A percentile compares a stretch with the other conserved stretches of the same genome.
Evolutionary conservation across 2,113 vertebrate genomes (phyloP).

Genomic region (Chionis minor): DNA sequence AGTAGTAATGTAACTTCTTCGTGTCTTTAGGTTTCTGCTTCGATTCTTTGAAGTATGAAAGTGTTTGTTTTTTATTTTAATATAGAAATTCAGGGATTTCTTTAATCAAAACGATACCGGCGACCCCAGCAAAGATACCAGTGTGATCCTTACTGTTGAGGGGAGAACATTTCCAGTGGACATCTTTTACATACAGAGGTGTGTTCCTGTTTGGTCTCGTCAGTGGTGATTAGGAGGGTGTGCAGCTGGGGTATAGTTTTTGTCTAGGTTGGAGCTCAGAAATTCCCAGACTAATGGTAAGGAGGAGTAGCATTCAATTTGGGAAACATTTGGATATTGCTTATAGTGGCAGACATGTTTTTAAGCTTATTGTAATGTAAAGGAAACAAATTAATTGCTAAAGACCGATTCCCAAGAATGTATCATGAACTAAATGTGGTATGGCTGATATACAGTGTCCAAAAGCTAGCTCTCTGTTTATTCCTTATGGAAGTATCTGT

Average conservation of each 20-base stretch:
- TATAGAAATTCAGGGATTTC: constrained; percentile 96
- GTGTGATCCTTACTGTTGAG: constrained; percentile 93
- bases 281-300: neutral
- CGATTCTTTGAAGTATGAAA: neutral
- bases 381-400: neutral
- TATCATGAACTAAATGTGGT: neutral
- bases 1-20: neutral
- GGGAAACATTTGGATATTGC: neutral
- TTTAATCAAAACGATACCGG: constrained; percentile 93
- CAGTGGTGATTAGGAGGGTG: neutral
- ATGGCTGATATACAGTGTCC: neutral
- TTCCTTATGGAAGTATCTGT: neutral
- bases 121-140: constrained; percentile 92
- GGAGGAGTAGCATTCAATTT: neutral
- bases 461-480: neutral
- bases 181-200: constrained; percentile 97
- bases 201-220: constrained; percentile 35
- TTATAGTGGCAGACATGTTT: neutral
- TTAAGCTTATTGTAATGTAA: neutral
- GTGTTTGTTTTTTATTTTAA: neutral
- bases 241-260: neutral
- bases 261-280: neutral
- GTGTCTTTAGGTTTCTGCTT: neutral
- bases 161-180: constrained; percentile 95
- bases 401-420: neutral